These are phyloP conservation scores for Idaea dimidiata DNA, from an alignment of 2,888 invertebrate genomes.

Conservation along the genomic window DNA sequence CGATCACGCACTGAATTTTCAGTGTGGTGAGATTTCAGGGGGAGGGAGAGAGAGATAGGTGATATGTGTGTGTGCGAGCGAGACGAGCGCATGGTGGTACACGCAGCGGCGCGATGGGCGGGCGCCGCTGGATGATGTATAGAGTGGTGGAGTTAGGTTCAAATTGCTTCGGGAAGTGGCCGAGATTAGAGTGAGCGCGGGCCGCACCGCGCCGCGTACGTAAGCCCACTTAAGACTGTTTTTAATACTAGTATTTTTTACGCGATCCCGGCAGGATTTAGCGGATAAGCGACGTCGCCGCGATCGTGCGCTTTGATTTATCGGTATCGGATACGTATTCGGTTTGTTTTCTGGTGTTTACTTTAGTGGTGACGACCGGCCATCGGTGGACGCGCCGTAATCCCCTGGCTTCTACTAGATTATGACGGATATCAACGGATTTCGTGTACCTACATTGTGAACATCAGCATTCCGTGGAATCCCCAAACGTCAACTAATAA, in stretches of 20 bases:
- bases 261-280: slow-evolving; percentile 81
- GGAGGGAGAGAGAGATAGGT: slow-evolving; percentile 44
- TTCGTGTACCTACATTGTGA: slow-evolving; percentile 67
- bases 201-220: slow-evolving; percentile 82
- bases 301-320: slow-evolving; percentile 80
- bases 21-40: slow-evolving; percentile 70
- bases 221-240: slow-evolving; percentile 87
- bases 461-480: slow-evolving; percentile 49
- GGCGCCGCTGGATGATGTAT: slow-evolving; percentile 83
- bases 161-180: slow-evolving; percentile 88
- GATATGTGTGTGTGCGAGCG: slow-evolving; percentile 38
- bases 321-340: slow-evolving; percentile 74
- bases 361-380: slow-evolving; percentile 75
- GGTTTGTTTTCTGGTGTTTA: slow-evolving; percentile 76
- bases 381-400: slow-evolving; percentile 66
- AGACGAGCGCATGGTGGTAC: slow-evolving; percentile 50
- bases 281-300: slow-evolving; percentile 77
- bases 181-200: slow-evolving; percentile 86
- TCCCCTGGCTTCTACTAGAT: slow-evolving; percentile 75
- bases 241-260: slow-evolving; percentile 86
- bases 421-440: slow-evolving; percentile 76
- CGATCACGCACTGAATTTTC: slow-evolving; percentile 66
- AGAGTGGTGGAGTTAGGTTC: slow-evolving; percentile 87
- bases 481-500: slow-evolving; percentile 34
- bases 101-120: slow-evolving; percentile 73